Percentiles rank a stretch among this genome's conserved stretches.
Evolutionary conservation across 2,113 vertebrate species (phyloP).

Genomic region (Calyptomena viridis): DNA sequence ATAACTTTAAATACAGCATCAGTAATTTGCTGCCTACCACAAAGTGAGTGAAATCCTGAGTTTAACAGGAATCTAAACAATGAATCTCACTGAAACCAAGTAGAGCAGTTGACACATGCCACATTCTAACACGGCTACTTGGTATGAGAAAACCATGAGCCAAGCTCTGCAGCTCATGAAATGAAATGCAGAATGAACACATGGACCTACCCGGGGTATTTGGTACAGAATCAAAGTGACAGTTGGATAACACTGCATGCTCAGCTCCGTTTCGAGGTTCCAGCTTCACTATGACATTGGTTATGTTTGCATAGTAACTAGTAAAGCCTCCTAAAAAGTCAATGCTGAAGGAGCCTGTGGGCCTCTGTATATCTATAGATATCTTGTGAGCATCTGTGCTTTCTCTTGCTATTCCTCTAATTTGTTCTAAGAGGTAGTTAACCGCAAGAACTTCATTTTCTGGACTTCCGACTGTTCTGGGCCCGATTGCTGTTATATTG

Average conservation of each 20-base stretch:
- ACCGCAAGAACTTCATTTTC: conserved; percentile 93
- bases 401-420: conserved; percentile 79
- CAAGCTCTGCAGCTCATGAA: accelerated
- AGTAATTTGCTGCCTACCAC: neutral
- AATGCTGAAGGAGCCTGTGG: conserved; percentile 94
- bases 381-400: conserved; percentile 79
- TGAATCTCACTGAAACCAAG: neutral
- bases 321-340: conserved; percentile 97
- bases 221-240: conserved; percentile 96
- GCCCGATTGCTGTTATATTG: conserved; percentile 89
- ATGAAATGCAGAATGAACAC: neutral
- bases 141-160: neutral
- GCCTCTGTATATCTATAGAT: conserved; percentile 85
- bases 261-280: conserved; percentile 84
- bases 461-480: conserved; percentile 89
- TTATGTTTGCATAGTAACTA: conserved; percentile 94
- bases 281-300: conserved; percentile 89
- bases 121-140: accelerated
- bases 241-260: conserved; percentile 93
- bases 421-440: conserved; percentile 87
- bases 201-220: conserved; percentile 86
- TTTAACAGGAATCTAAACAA: neutral
- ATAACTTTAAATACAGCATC: neutral
- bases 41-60: neutral
- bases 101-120: neutral